Conservation (phyloP, 1,140 invertebrate genomes). For the Eulimnadia texana region DNA sequence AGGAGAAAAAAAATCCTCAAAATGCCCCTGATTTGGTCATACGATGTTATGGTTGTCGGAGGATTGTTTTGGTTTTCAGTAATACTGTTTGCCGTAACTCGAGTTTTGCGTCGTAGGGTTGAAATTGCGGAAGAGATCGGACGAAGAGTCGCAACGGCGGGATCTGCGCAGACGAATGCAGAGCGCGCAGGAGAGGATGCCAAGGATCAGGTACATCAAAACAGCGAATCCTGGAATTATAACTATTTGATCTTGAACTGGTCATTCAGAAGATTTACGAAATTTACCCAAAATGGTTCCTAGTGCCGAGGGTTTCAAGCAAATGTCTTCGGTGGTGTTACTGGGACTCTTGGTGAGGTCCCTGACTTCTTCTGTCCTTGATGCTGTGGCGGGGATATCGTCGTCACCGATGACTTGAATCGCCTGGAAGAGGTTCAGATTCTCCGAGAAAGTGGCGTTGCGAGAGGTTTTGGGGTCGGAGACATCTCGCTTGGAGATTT, state of each 20-base stretch:
- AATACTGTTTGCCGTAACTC: background rate
- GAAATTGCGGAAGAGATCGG: background rate
- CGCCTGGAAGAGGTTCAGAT: constrained; percentile 75
- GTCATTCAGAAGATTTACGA: background rate
- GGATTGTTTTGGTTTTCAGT: too few species aligned
- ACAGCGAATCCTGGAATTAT: constrained; percentile 4
- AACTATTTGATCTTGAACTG: background rate
- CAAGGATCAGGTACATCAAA: constrained; percentile 3
- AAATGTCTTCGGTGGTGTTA: constrained; percentile 5
- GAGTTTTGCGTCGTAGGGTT: background rate
- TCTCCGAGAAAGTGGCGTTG: constrained; percentile 52
- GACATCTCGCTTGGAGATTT: constrained; percentile 42
- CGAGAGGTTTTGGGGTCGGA: constrained; percentile 29
- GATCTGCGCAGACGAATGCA: constrained; percentile 12
- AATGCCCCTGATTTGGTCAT: too few species aligned
- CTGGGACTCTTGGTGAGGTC: background rate
- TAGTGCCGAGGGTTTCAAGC: constrained; percentile 6
- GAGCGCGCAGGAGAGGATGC: constrained; percentile 7
- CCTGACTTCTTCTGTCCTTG: background rate
- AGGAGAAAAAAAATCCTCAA: too few species aligned
- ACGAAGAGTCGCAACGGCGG: background rate
- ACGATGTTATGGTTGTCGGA: too few species aligned
- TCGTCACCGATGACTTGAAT: constrained; percentile 72
- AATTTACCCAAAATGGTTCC: constrained; percentile 8
- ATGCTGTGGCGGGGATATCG: constrained; percentile 31